These are phyloP conservation scores for Sarcophaga carnaria DNA, from an alignment of 2,888 invertebrate species.

Conservation along the genomic window DNA sequence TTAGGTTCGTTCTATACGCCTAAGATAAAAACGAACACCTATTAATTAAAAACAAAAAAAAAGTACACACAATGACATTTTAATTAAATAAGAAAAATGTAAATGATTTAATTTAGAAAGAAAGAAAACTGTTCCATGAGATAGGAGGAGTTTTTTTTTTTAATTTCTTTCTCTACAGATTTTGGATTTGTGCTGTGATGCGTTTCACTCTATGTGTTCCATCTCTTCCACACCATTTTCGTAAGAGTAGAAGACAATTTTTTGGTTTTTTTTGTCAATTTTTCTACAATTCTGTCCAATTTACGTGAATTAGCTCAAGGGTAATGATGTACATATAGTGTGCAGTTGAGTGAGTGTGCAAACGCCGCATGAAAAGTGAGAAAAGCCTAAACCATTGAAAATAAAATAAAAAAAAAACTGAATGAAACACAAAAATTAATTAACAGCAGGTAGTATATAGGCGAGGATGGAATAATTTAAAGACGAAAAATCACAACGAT, in stretches of 20 bases:
- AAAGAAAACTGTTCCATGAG: no score
- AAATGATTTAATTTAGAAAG: conserved; percentile 53
- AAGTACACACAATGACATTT: conserved; percentile 47
- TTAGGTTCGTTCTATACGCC: no score
- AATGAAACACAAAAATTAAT: conserved; percentile 51
- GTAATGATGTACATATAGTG: no score
- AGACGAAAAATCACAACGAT: conserved; percentile 7
- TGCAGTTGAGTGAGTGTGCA: not conserved
- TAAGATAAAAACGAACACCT: no score
- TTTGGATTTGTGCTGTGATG: no score
- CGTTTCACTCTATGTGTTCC: conserved; percentile 7
- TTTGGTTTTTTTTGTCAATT: no score
- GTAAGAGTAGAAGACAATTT: no score
- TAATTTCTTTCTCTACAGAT: no score
- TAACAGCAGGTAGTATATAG: conserved; percentile 43
- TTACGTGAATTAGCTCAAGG: no score
- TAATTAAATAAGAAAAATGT: conserved; percentile 57
- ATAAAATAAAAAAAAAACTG: conserved; percentile 19
- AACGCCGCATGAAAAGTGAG: not conserved
- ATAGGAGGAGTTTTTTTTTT: no score
- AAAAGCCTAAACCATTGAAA: not conserved
- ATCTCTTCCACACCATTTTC: not conserved
- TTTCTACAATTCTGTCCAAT: no score
- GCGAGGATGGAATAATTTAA: not conserved
- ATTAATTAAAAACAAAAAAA: not conserved